These are phyloP conservation scores for Diachasmimorpha longicaudata DNA, from an alignment of 1,140 invertebrate genomes.

Conservation along the genomic window DNA sequence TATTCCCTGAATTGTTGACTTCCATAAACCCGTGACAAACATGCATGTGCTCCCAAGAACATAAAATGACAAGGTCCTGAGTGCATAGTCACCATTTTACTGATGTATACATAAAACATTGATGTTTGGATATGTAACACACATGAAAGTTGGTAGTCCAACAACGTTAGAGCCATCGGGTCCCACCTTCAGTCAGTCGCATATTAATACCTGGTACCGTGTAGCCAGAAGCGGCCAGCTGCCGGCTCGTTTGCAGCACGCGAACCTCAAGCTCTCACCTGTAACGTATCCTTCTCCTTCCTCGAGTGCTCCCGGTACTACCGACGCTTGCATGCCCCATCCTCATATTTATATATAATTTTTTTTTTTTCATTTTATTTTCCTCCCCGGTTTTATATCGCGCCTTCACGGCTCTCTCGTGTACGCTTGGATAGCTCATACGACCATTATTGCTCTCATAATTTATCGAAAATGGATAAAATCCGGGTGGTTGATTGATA, in stretches of 20 bases:
- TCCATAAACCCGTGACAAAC: background rate
- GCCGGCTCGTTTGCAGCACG: conserved; percentile 59
- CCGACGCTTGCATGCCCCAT: conserved; percentile 32
- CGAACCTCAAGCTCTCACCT: conserved; percentile 58
- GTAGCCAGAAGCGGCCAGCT: conserved; percentile 54
- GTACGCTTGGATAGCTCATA: background rate
- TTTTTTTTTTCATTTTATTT: background rate
- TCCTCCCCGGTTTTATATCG: background rate
- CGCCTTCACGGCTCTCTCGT: background rate
- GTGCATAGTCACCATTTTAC: background rate
- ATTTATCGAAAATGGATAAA: background rate
- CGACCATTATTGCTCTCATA: background rate
- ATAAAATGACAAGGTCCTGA: background rate
- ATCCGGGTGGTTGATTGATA: background rate
- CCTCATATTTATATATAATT: conserved; percentile 24
- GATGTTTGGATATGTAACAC: conserved; percentile 10
- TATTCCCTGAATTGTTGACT: background rate
- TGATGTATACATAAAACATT: conserved; percentile 9
- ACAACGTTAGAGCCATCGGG: conserved; percentile 18
- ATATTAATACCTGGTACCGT: conserved; percentile 54
- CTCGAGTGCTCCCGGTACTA: conserved; percentile 25
- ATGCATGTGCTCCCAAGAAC: background rate
- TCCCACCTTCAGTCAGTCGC: conserved; percentile 53
- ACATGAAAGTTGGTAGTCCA: background rate
- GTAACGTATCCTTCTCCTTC: conserved; percentile 46